These are phyloP conservation scores for Diloba caeruleocephala DNA, from an alignment of 2,888 invertebrate species.

Conservation along the genomic window DNA sequence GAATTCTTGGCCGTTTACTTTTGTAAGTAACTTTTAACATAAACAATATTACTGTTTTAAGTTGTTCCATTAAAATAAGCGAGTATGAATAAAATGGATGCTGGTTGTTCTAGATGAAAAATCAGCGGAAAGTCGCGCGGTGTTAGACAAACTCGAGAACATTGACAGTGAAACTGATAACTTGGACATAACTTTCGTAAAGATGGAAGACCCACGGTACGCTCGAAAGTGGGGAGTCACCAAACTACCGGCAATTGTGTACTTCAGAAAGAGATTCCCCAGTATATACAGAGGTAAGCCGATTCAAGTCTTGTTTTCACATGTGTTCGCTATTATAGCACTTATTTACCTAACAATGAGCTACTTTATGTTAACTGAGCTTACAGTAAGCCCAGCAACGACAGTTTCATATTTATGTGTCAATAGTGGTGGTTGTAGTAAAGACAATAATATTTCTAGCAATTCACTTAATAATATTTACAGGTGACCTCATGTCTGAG, in stretches of 20 bases:
- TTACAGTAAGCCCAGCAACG: too few relatives aligned
- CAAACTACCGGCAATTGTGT: conserved; percentile 96
- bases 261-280: conserved; percentile 97
- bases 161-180: conserved; percentile 98
- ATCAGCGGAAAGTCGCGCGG: conserved; percentile 94
- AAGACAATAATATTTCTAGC: not conserved
- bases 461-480: conserved; percentile 36
- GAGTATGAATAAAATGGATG: not conserved
- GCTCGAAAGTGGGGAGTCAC: conserved; percentile 98
- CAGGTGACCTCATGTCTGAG: conserved; percentile 95
- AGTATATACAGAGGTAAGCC: conserved; percentile 95
- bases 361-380: too few relatives aligned
- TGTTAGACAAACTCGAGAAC: conserved; percentile 95
- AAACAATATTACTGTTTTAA: not conserved
- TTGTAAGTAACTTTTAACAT: conserved; percentile 91
- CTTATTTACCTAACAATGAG: too few relatives aligned
- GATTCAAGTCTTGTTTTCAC: not conserved
- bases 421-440: too few relatives aligned
- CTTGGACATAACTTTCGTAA: conserved; percentile 97
- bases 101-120: conserved; percentile 91
- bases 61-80: not conserved
- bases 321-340: too few relatives aligned
- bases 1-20: conserved; percentile 98
- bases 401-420: too few relatives aligned
- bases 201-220: conserved; percentile 97